Evolutionary conservation across 1,140 invertebrate species (phyloP), one percentile per base, ranked within the genome.

Genomic region (Achatina immaculata): DNA sequence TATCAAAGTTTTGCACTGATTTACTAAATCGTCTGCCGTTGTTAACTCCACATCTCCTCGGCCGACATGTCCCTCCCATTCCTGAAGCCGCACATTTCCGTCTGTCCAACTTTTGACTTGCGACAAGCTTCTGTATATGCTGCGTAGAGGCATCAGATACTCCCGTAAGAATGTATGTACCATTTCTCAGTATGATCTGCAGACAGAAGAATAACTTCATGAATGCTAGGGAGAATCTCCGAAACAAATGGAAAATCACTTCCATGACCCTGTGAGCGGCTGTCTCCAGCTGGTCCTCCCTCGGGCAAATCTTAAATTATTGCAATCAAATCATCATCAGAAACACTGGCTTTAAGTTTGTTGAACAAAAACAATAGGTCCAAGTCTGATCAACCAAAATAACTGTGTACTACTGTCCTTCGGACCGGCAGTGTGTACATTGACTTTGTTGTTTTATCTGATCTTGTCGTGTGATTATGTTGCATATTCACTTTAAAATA

Each of bases 51-150:
- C 40, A n/a, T 72, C 55, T 40, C 73, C 31, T 55, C 51, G 51
- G 31, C 24, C 34, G 43, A 6, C 28, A 43, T 72, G n/a, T n/a
- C n/a, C n/a, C n/a, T n/a, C n/a, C n/a, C n/a, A n/a, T n/a, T n/a
- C n/a, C n/a, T n/a, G n/a, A n/a, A n/a, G n/a, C n/a, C n/a, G n/a
- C n/a, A n/a, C n/a, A n/a, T n/a, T n/a, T n/a, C n/a, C n/a, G n/a
- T n/a, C n/a, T 82, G 1, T 81, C 48, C 9, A 87, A 72, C 74
- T 85, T 89, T 77, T 90, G 89, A 43, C 81, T 85, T 0, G 86
- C 83, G 19, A 90, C 89, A 31, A 90, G 51, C 81, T 81, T 85
- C 75, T 85, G 81, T 31, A 90, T 88, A 66, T 89, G 87, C 48
- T 81, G 42, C 14, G 88, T 89, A 21, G 84, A 83, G 38, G 84